Conservation (phyloP, 2,113 vertebrate genomes). For the Amphilophus citrinellus region DNA sequence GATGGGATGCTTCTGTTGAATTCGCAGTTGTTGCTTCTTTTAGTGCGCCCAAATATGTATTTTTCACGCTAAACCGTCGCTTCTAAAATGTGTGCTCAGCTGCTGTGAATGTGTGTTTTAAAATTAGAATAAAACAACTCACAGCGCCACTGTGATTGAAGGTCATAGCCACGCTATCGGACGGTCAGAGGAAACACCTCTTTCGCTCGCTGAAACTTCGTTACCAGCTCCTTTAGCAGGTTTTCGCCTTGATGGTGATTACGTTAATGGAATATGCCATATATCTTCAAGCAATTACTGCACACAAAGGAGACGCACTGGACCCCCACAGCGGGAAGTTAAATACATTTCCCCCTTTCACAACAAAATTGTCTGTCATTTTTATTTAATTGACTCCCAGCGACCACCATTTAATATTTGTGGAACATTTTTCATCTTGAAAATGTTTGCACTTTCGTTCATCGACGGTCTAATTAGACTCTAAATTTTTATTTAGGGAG, state of each 20-base stretch:
- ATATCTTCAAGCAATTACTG: conserved; percentile 93
- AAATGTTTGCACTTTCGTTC: background rate
- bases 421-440: background rate
- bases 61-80: background rate
- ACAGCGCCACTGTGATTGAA: background rate
- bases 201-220: conserved; percentile 76
- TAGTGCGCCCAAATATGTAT: background rate
- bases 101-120: background rate
- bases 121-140: background rate
- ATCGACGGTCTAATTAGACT: background rate
- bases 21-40: background rate
- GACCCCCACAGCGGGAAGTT: conserved; percentile 88
- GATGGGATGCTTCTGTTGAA: background rate
- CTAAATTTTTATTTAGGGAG: background rate
- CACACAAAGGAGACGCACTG: conserved; percentile 84
- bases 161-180: conserved; percentile 75
- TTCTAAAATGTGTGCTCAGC: background rate
- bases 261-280: conserved; percentile 96
- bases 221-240: conserved; percentile 86
- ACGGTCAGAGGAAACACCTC: conserved; percentile 83
- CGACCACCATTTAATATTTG: background rate
- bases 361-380: conserved; percentile 77
- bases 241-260: conserved; percentile 90
- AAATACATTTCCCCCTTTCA: conserved; percentile 84
- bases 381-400: conserved; percentile 54